Evolutionary conservation across 2,888 invertebrate species (phyloP), one percentile per base, ranked within the genome.

Genomic region (Euclidia mi): DNA sequence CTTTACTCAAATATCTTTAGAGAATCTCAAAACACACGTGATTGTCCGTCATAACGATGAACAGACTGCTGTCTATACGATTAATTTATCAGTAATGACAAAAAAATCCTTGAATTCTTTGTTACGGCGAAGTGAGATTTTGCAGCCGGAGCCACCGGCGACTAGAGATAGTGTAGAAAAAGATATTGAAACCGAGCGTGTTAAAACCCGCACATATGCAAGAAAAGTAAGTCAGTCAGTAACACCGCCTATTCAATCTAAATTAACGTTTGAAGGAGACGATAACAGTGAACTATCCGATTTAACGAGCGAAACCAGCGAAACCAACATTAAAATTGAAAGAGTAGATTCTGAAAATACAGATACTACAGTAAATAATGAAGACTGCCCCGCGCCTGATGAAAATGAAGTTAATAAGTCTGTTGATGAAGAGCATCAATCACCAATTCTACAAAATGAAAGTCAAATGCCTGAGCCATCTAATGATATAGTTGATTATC

Each of bases 1-100:
- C 79, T 98, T 95, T 67, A 95, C 97, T 1, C 98, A 98, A 85
- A 81, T 97, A 64, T 93, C 95, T 3, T 87, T 95, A 42, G 86
- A 90, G 29, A 96, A 96, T 74, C 87, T 97, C 0, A 95, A 96
- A 60, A 92, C 92, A 0, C 98, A 98, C 71, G 90, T 96, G 0
- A 90, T 95, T 38, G 81, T 87, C 0, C 95, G 95, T 61, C 96
- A 96, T 67, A 82, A 90, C 41, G 88, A 90, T 40, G 87, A 92
- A 46, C 88, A 93, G 58, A 94, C 94, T 0, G 90, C 93, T 64
- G 94, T 94, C 4, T 92, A 87, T 65, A 87, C 83, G 12, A 91
- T 94, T 4, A 93, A 90, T 76, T 83, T 94, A 48, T 80, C 89
- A 9, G 79, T 78, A 1, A 84, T 91, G 79, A 72, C 88, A 6